phyloP scores from a whole-genome alignment of 1,140 invertebrate genomes.

The Vanessa atalanta region DNA sequence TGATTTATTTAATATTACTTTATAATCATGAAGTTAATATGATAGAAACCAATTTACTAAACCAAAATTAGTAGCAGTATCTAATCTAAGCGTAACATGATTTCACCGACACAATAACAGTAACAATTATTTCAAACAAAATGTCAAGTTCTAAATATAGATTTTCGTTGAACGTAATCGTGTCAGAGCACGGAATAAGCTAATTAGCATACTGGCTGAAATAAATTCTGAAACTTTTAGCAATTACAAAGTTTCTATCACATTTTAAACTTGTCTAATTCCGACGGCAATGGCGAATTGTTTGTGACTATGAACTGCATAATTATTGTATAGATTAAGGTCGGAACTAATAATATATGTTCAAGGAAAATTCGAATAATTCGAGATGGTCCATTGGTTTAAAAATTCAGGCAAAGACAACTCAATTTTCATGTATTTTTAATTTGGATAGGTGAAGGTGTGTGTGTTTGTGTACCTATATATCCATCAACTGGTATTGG shows the following conservation, averaged over 20 bases:
- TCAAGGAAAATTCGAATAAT: no score
- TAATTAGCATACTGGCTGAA: constrained; percentile 47
- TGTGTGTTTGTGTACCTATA: no score
- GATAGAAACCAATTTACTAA: no score
- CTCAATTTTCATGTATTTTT: no score
- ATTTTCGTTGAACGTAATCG: constrained; percentile 41
- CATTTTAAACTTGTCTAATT: constrained; percentile 26
- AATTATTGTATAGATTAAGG: constrained; percentile 22
- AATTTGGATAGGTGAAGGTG: no score
- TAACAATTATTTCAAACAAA: constrained; percentile 25
- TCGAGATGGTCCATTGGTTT: no score
- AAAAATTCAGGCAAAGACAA: no score
- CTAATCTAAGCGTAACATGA: background rate
- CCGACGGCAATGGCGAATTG: background rate
- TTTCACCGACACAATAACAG: background rate
- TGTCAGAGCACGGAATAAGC: constrained; percentile 41
- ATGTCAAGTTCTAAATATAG: constrained; percentile 45
- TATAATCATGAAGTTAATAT: no score
- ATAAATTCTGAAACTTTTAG: constrained; percentile 43
- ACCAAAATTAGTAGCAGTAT: background rate
- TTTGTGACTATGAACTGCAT: background rate
- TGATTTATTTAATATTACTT: no score
- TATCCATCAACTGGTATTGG: no score
- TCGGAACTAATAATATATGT: background rate
- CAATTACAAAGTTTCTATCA: constrained; percentile 42